These are phyloP conservation scores for Musca vetustissima DNA, from an alignment of 1,140 invertebrate genomes.

Conservation along the genomic window DNA sequence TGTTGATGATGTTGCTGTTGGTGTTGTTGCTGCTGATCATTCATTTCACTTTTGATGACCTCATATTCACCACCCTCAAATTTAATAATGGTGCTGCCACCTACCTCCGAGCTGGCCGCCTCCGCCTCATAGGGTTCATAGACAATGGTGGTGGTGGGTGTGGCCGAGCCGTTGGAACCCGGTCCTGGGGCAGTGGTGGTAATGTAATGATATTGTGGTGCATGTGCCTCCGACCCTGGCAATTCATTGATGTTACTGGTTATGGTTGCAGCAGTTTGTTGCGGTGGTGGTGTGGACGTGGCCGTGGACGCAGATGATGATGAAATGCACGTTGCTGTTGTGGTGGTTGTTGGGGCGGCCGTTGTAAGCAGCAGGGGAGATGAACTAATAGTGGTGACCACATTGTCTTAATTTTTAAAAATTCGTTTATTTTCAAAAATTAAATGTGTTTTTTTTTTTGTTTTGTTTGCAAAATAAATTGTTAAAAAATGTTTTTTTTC, in stretches of 20 bases:
- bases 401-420: constrained; percentile 50
- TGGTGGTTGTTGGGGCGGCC: constrained; percentile 28
- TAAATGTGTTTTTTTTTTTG: constrained; percentile 26
- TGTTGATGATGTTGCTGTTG: constrained; percentile 7
- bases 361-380: constrained; percentile 52
- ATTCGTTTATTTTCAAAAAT: constrained; percentile 30
- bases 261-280: neutral
- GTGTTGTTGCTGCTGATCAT: neutral
- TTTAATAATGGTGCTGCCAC: constrained; percentile 45
- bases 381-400: constrained; percentile 56
- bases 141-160: constrained; percentile 45
- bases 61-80: constrained; percentile 40
- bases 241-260: neutral
- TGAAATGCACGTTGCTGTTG: constrained; percentile 26
- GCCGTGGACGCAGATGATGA: constrained; percentile 26
- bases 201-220: constrained; percentile 43
- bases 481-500: constrained; percentile 1
- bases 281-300: constrained; percentile 35
- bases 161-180: constrained; percentile 34
- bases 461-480: constrained; percentile 23
- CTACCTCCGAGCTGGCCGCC: constrained; percentile 31
- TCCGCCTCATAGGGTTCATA: constrained; percentile 48
- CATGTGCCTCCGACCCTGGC: neutral
- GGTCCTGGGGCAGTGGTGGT: constrained; percentile 49
- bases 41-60: constrained; percentile 24